Evolutionary conservation across 2,113 vertebrate genomes (phyloP).

Genomic region (Neotragus pygmaeus): DNA sequence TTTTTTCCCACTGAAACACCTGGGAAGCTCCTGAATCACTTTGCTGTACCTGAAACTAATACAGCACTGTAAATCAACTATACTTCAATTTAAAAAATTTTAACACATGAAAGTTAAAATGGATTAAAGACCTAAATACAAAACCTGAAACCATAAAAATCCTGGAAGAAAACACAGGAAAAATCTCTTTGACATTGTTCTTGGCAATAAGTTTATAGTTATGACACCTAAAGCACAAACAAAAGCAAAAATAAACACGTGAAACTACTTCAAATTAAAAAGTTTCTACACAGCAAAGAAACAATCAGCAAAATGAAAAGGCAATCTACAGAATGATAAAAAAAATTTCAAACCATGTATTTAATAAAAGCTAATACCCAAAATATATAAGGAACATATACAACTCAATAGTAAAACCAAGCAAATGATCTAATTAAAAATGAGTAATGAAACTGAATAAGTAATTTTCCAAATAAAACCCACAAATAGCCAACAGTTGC

Average conservation of each 20-base stretch:
- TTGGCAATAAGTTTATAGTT: neutral
- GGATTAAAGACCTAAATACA: neutral
- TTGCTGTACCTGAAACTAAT: neutral
- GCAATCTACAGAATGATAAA: neutral
- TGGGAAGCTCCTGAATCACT: neutral
- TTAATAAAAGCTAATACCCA: neutral
- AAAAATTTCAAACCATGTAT: neutral
- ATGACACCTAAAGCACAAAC: neutral
- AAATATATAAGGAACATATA: neutral
- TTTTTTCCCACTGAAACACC: neutral
- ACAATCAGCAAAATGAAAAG: neutral
- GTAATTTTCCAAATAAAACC: neutral
- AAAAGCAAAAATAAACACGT: neutral
- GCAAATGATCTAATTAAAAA: neutral
- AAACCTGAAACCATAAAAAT: neutral
- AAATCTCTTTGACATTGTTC: neutral
- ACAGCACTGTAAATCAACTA: neutral
- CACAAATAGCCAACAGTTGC: neutral
- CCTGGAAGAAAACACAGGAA: neutral
- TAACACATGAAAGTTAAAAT: neutral
- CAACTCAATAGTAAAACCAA: neutral
- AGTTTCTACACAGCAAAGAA: neutral
- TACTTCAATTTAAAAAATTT: neutral
- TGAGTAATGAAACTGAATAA: neutral
- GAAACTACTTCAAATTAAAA: neutral